These are phyloP conservation scores for Montipora sp. DNA, from an alignment of 64 coral and sea anemone species.

Conservation along the genomic window DNA sequence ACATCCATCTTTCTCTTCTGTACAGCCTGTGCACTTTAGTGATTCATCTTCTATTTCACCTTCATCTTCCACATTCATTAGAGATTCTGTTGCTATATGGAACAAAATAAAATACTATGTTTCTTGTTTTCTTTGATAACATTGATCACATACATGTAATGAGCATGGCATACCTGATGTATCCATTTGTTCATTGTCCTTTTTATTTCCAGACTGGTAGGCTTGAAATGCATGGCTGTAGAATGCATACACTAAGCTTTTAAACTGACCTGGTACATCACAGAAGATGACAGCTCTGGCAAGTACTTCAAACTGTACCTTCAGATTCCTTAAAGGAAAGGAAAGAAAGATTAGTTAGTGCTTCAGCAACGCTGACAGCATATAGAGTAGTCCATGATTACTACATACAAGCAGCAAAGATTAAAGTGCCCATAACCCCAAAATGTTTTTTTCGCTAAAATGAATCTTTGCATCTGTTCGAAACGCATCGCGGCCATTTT, in stretches of 20 bases:
- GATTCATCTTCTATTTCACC: slow-evolving; percentile 74
- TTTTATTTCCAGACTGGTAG: slow-evolving; percentile 50
- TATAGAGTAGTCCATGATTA: too few relatives aligned
- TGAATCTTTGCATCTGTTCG: too few relatives aligned
- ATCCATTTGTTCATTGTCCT: slow-evolving; percentile 31
- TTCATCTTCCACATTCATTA: slow-evolving; percentile 15
- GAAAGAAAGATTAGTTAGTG: background rate
- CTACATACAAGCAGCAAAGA: too few relatives aligned
- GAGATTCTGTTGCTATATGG: background rate
- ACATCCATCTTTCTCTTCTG: slow-evolving; percentile 71
- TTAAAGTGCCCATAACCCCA: too few relatives aligned
- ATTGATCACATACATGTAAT: background rate
- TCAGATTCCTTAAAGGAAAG: slow-evolving; percentile 43
- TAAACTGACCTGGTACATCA: slow-evolving; percentile 64
- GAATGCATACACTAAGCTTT: slow-evolving; percentile 34
- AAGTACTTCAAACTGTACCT: slow-evolving; percentile 53
- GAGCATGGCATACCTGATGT: background rate
- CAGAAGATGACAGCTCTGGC: slow-evolving; percentile 58
- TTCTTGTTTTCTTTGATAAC: too few relatives aligned
- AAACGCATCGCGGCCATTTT: too few relatives aligned
- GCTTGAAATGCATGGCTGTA: slow-evolving; percentile 76
- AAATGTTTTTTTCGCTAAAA: too few relatives aligned
- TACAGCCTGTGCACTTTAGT: slow-evolving; percentile 74
- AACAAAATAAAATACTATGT: background rate
- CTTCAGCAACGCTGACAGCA: too few relatives aligned